These are phyloP conservation scores for Dryobates pubescens DNA, from an alignment of 2,797 vertebrate species.

Conservation along the genomic window DNA sequence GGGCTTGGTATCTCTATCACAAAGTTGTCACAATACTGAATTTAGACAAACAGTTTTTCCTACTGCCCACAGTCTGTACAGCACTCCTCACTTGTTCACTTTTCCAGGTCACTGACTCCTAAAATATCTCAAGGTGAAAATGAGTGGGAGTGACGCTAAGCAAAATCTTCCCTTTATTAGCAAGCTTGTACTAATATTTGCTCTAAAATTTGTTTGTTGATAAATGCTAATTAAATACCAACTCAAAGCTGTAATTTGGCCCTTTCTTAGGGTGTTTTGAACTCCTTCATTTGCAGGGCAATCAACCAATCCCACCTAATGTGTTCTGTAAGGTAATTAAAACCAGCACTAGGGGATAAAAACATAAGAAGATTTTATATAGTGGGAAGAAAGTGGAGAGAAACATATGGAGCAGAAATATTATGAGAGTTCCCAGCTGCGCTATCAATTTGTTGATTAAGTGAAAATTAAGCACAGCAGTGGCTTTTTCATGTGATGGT, in stretches of 20 bases:
- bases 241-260: background rate
- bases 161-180: constrained; percentile 31
- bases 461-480: constrained; percentile 1
- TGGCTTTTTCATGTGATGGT: background rate
- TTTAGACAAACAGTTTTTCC: constrained; percentile 57
- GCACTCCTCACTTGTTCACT: background rate
- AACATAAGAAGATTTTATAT: background rate
- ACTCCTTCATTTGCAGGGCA: background rate
- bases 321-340: background rate
- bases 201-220: constrained; percentile 37
- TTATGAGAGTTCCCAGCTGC: background rate
- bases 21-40: constrained; percentile 41
- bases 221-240: constrained; percentile 44
- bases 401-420: constrained; percentile 20
- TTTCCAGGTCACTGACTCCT: constrained; percentile 52
- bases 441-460: background rate
- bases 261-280: background rate
- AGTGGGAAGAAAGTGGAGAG: background rate
- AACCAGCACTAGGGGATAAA: background rate
- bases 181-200: constrained; percentile 29
- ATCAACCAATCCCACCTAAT: background rate
- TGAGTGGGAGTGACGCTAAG: background rate
- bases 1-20: background rate
- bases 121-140: constrained; percentile 61
- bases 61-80: constrained; percentile 35